Evolutionary conservation across 1,140 invertebrate species (phyloP).

Genomic region (Cydia amplana): DNA sequence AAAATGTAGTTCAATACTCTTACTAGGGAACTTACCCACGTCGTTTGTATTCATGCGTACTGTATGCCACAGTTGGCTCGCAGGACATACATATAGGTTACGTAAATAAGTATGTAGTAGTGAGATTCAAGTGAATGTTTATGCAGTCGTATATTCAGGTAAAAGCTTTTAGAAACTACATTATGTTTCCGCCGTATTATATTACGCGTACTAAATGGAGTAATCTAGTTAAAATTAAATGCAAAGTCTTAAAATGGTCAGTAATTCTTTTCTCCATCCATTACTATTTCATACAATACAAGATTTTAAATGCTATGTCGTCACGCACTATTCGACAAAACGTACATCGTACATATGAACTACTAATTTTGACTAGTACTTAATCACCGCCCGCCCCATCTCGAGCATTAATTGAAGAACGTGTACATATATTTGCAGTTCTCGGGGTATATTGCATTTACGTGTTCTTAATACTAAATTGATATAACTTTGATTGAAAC

Average conservation of each 20-base stretch:
- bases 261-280: too few relatives aligned
- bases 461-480: constrained; percentile 9
- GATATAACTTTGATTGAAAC: constrained; percentile 19
- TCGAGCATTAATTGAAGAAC: background rate
- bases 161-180: constrained; percentile 6
- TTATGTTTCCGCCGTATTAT: background rate
- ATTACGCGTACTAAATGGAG: too few relatives aligned
- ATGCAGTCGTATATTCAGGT: background rate
- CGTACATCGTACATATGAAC: background rate
- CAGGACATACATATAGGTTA: too few relatives aligned
- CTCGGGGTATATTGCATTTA: background rate
- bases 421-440: background rate
- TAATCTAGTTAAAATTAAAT: too few relatives aligned
- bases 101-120: background rate
- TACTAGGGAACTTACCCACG: too few relatives aligned
- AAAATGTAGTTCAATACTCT: too few relatives aligned
- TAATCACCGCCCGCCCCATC: background rate
- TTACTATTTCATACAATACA: too few relatives aligned
- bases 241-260: too few relatives aligned
- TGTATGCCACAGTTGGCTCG: too few relatives aligned
- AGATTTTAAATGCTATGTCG: background rate
- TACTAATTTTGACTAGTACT: background rate
- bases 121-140: background rate
- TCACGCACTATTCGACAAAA: background rate
- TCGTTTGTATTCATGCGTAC: too few relatives aligned